phyloP scores from a whole-genome alignment of 64 coral and sea anemone species.

The Montipora cactus region DNA sequence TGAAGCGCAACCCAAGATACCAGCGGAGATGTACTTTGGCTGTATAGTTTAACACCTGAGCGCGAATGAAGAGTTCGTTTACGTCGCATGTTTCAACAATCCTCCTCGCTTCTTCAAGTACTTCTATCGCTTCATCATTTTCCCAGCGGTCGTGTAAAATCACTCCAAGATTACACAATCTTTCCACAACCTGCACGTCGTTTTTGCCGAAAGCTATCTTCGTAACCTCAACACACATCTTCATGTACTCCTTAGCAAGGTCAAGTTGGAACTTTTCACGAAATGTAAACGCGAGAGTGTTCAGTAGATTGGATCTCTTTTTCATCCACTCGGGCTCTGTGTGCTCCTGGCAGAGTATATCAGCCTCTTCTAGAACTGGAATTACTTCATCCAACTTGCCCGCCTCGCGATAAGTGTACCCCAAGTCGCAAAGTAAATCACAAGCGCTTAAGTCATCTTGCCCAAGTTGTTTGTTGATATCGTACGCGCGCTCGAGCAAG shows the following conservation, averaged over 20 bases:
- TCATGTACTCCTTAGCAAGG: conserved; percentile 81
- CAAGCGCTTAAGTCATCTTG: conserved; percentile 38
- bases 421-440: conserved; percentile 69
- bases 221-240: conserved; percentile 65
- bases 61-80: conserved; percentile 11
- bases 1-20: conserved; percentile 64
- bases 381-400: conserved; percentile 71
- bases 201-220: conserved; percentile 47
- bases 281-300: conserved; percentile 70
- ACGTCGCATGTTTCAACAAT: conserved; percentile 57
- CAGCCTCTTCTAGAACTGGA: conserved; percentile 77
- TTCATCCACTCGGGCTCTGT: conserved; percentile 49
- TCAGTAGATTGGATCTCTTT: conserved; percentile 63
- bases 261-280: conserved; percentile 82
- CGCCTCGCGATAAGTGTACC: conserved; percentile 84
- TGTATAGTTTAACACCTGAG: conserved; percentile 84
- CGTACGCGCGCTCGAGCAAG: conserved; percentile 46
- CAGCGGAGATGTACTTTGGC: conserved; percentile 83
- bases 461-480: conserved; percentile 20
- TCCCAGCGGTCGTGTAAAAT: conserved; percentile 85
- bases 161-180: conserved; percentile 85
- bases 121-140: conserved; percentile 75
- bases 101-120: conserved; percentile 58
- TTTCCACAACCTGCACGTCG: conserved; percentile 65
- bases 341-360: conserved; percentile 30